Evolutionary conservation across 2,797 vertebrate species (phyloP), one percentile per base, ranked within the genome.

Genomic region (Betta splendens): DNA sequence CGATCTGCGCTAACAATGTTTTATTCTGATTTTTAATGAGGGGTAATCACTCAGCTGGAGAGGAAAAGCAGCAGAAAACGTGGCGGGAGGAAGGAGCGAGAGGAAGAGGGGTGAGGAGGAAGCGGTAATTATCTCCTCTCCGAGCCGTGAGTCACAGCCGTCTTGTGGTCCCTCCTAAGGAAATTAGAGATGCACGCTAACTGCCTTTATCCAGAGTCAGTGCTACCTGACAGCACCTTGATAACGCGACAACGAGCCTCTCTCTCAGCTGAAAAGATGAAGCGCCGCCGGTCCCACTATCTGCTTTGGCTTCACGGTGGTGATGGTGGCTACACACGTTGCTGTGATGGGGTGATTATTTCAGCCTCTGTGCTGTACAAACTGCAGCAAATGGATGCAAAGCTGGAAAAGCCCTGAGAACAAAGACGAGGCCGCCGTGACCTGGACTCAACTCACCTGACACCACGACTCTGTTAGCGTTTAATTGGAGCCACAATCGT

Each of bases 21-120:
- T 97, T 96, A 96, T 96, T 96, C 94, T 93, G 93, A 94, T 96
- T 97, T 90, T 95, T 96, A 98, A 98, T 94, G 94, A 98, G 94
- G 93, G 94, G 92, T 94, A 97, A 96, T 97, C 94, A 95, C 94
- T 96, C 94, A 93, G 94, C 93, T 95, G 94, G 93, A 95, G 93
- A 95, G 93, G 69, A 64, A 81, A 77, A 72, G 77, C 53, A 51
- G 61, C 6, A 45, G 38, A 10, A 53, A 45, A 43, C 50, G 40
- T 46, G 4, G 50, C 92, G 89, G 91, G 91, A 92, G 47, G 60
- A 54, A 46, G 63, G 49, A 38, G 45, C 58, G 6, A 62, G 51
- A 49, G 60, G 22, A 55, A 49, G 65, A 36, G 80, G 72, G 69
- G 75, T 77, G 73, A 74, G 73, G 75, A 77, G 83, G 77, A 86